Percentiles rank a stretch among this genome's conserved stretches.
phyloP scores from a whole-genome alignment of 2,888 invertebrate species.

The Congeria kusceri region DNA sequence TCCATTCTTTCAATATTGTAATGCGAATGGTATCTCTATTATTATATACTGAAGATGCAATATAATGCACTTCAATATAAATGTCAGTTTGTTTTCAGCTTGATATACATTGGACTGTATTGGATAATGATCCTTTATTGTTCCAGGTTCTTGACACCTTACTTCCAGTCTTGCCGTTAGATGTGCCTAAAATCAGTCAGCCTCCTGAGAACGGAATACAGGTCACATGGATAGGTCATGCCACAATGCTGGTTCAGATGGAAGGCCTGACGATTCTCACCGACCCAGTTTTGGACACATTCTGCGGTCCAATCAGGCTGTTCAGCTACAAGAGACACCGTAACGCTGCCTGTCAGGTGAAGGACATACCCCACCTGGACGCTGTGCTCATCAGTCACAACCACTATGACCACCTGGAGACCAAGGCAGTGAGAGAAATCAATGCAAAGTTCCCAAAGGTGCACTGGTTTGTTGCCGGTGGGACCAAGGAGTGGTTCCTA shows the following conservation, averaged over 20 bases:
- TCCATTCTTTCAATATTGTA: too few relatives aligned
- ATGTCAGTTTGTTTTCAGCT: too few relatives aligned
- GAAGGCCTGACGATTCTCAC: constrained; percentile 85
- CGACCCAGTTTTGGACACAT: constrained; percentile 86
- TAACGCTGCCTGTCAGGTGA: constrained; percentile 74
- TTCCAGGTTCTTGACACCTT: constrained; percentile 69
- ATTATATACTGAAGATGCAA: too few relatives aligned
- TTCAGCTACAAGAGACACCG: constrained; percentile 83
- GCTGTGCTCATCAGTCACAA: constrained; percentile 86
- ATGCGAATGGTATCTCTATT: too few relatives aligned
- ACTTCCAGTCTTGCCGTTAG: constrained; percentile 76
- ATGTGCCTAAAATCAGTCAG: constrained; percentile 52
- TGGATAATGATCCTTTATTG: neutral
- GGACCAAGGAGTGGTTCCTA: constrained; percentile 81
- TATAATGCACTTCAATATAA: too few relatives aligned
- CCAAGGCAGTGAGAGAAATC: constrained; percentile 74
- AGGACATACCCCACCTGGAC: constrained; percentile 85
- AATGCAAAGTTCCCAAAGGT: constrained; percentile 52
- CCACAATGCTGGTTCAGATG: constrained; percentile 85
- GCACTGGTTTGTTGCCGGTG: constrained; percentile 75
- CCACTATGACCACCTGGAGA: constrained; percentile 87
- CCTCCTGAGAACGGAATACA: constrained; percentile 73
- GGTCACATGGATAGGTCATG: constrained; percentile 86
- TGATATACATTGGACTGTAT: too few relatives aligned
- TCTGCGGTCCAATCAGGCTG: constrained; percentile 80